Evolutionary conservation across 2,113 vertebrate genomes (phyloP), one percentile per base, ranked within the genome.

Genomic region (Odobenus rosmarus): DNA sequence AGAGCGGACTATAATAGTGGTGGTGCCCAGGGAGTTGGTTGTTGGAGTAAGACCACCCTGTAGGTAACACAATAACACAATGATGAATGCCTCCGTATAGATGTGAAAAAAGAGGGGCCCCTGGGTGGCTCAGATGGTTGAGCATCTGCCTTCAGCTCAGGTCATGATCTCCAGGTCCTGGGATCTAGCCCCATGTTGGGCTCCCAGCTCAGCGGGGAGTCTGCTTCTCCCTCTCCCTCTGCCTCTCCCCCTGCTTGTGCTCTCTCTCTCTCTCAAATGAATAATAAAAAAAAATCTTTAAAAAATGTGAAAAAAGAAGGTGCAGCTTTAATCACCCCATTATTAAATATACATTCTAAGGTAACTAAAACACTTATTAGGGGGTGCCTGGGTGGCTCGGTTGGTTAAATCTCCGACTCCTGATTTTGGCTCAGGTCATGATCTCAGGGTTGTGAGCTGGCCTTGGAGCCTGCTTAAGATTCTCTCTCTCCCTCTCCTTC

Each of bases 41-140:
- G 2, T 24, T 6, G 1, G 33, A 53, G 8, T 11, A 39, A 86
- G 49, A 18, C 21, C 5, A 1, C 9, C 15, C 26, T 4, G 4
- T 1, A 21, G 24, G n/a, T 3, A 10, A 13, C 0, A 4, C 4
- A 5, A 18, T 5, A 10, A 13, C 0, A 4, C 4, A 5, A 18
- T 5, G 21, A 91, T 12, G 33, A 51, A 15, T 5, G 9, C 26
- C 36, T 28, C 19, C 7, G 18, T 36, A 26, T 39, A 42, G 55
- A 76, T 1, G 33, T 10, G 42, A 4, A 33, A 2, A 0, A 1
- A 7, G 12, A 88, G 18, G 39, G 18, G 46, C 46, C 46, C 46
- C 46, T 46, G 46, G 46, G 46, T 46, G 8, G 46, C 46, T 46
- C 46, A 46, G 46, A 46, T 46, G 46, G 46, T 46, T 46, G 8